Evolutionary conservation across 2,797 vertebrate species (phyloP).

Genomic region (Emys orbicularis): DNA sequence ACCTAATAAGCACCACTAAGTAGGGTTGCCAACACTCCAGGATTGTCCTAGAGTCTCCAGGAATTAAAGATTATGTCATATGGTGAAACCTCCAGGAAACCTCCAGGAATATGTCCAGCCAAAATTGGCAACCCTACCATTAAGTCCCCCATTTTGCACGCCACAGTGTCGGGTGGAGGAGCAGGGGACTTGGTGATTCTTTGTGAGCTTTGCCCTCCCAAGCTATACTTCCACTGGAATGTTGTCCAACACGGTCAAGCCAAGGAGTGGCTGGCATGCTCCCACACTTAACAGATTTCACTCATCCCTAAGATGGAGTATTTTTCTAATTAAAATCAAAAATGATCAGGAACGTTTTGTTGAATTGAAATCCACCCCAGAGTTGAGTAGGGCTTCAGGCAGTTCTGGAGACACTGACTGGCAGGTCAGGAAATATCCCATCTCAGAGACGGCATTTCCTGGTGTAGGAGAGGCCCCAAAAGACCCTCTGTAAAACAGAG

Average conservation of each 20-base stretch:
- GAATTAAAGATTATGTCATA: neutral
- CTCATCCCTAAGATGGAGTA: constrained; percentile 42
- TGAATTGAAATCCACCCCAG: constrained; percentile 11
- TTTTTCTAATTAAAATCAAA: constrained; percentile 72
- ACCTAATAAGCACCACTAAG: neutral
- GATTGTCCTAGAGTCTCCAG: neutral
- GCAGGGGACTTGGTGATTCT: neutral
- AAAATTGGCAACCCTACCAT: neutral
- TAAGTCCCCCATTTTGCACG: neutral
- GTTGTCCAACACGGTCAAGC: neutral
- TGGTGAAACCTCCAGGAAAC: neutral
- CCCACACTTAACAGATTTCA: neutral
- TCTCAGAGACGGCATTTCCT: neutral
- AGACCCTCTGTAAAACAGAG: neutral
- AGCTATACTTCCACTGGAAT: neutral
- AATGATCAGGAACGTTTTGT: constrained; percentile 57
- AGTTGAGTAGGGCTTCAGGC: constrained; percentile 22
- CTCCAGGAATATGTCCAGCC: neutral
- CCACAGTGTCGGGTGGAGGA: neutral
- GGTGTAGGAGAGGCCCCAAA: neutral
- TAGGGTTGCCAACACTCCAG: neutral
- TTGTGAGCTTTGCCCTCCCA: neutral
- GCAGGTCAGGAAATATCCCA: neutral
- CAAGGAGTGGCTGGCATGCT: neutral
- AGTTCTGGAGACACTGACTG: neutral